Percentiles rank a stretch among this genome's conserved stretches.
These are phyloP conservation scores for Lithobius niger DNA, from an alignment of 1,140 invertebrate species.

Conservation along the genomic window DNA sequence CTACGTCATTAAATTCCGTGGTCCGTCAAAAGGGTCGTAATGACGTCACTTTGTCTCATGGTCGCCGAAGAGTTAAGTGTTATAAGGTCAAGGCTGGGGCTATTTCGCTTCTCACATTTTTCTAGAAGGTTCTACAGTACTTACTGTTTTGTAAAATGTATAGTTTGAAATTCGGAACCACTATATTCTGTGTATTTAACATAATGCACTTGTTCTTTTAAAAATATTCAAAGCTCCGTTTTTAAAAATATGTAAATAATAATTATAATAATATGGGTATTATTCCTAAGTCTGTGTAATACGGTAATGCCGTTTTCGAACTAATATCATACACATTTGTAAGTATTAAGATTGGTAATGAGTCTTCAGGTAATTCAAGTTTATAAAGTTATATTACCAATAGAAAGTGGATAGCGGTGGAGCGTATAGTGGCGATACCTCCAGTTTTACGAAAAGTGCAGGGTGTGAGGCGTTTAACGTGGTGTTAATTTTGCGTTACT, in stretches of 20 bases:
- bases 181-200: neutral
- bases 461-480: too few relatives aligned
- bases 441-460: too few relatives aligned
- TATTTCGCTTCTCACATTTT: neutral
- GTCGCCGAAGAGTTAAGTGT: neutral
- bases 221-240: neutral
- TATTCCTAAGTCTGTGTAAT: neutral
- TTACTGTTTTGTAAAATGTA: neutral
- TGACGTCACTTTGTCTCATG: neutral
- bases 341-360: too few relatives aligned
- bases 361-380: too few relatives aligned
- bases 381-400: too few relatives aligned
- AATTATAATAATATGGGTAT: neutral
- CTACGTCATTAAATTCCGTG: too few relatives aligned
- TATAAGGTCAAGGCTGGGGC: neutral
- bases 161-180: neutral
- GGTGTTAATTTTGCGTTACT: too few relatives aligned
- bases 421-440: too few relatives aligned
- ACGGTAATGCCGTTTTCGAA: neutral
- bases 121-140: neutral
- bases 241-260: neutral
- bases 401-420: too few relatives aligned
- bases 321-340: neutral
- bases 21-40: too few relatives aligned
- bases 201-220: neutral